phyloP scores from a whole-genome alignment of 2,797 vertebrate species.

The Alosa sapidissima region DNA sequence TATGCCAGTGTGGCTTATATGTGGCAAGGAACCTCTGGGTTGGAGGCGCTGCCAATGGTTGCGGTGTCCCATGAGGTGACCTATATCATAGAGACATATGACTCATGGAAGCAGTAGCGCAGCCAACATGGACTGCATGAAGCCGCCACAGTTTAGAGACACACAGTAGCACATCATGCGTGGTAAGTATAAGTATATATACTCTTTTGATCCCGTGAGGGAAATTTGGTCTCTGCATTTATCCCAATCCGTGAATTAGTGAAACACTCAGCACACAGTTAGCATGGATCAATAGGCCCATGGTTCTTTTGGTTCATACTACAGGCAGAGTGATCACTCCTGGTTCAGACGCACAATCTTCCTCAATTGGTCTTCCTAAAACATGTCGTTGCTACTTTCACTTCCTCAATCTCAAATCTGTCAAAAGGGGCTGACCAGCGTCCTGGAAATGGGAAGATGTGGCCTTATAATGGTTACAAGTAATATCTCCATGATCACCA shows the following conservation, averaged over 20 bases:
- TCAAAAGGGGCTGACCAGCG: neutral
- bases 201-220: too few species aligned
- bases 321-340: neutral
- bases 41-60: neutral
- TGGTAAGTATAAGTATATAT: neutral
- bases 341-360: neutral
- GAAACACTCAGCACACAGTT: too few species aligned
- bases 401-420: neutral
- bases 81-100: constrained; percentile 28
- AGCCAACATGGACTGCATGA: constrained; percentile 1
- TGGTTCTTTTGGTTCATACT: neutral
- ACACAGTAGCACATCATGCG: neutral
- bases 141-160: neutral
- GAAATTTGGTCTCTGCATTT: too few species aligned
- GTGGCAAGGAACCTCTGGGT: neutral
- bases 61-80: neutral
- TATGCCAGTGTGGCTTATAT: constrained; percentile 49
- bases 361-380: neutral
- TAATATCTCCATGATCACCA: neutral
- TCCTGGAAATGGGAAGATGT: neutral
- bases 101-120: neutral
- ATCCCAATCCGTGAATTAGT: too few species aligned
- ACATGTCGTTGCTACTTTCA: neutral
- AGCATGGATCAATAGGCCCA: neutral
- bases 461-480: neutral